Conservation (phyloP, 2,888 invertebrate species). For the Dilophus febrilis region DNA sequence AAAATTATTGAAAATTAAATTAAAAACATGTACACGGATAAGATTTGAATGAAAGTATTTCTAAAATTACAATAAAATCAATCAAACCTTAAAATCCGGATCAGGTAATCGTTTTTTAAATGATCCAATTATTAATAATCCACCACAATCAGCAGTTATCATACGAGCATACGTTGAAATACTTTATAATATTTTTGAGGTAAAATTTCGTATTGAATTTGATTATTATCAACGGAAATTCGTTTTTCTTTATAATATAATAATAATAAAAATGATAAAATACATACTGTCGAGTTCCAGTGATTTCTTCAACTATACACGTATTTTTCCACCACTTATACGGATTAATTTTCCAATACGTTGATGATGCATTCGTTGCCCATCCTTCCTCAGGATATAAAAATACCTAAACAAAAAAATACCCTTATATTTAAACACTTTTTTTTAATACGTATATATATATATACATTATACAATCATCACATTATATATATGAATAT, state of each 20-base stretch:
- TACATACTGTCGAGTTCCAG: slow-evolving; percentile 50
- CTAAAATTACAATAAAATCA: neutral
- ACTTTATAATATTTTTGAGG: slow-evolving; percentile 32
- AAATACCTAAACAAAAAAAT: slow-evolving; percentile 40
- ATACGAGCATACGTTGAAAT: slow-evolving; percentile 63
- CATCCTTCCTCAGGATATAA: slow-evolving; percentile 78
- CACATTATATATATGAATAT: no score
- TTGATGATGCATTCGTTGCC: slow-evolving; percentile 71
- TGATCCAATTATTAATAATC: slow-evolving; percentile 64
- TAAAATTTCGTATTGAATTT: no score
- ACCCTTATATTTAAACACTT: no score
- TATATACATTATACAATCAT: no score
- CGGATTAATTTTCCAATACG: slow-evolving; percentile 73
- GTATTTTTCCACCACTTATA: slow-evolving; percentile 74
- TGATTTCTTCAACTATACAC: slow-evolving; percentile 71
- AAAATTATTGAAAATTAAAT: neutral
- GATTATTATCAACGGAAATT: no score
- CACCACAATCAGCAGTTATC: slow-evolving; percentile 59
- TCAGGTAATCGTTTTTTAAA: slow-evolving; percentile 53
- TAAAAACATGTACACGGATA: neutral
- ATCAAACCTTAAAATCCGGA: slow-evolving; percentile 54
- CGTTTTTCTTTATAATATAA: no score
- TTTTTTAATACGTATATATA: no score
- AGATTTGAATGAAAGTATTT: neutral
- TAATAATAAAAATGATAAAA: no score